Percentiles rank a stretch among this genome's conserved stretches.
phyloP scores from a whole-genome alignment of 2,888 invertebrate genomes.

The Nezara viridula region DNA sequence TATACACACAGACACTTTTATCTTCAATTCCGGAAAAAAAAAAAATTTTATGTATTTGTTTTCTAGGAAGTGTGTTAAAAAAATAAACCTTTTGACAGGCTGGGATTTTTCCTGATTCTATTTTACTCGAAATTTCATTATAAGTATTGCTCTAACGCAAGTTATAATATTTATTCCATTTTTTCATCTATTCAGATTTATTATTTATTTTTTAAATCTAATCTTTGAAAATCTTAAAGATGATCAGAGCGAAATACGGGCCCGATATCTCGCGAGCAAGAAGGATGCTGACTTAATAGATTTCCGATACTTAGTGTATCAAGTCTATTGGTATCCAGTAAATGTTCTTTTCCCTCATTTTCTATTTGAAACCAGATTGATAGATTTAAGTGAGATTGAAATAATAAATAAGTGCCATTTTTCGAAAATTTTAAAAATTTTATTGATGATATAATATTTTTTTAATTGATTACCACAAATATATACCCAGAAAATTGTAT shows the following conservation, averaged over 20 bases:
- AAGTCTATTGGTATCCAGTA: constrained; percentile 18
- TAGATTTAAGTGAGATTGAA: neutral
- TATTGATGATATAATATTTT: too few species aligned
- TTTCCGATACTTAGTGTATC: constrained; percentile 21
- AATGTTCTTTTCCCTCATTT: constrained; percentile 16
- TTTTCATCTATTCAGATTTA: neutral
- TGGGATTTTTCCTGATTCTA: neutral
- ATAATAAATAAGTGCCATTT: too few species aligned
- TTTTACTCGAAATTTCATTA: neutral
- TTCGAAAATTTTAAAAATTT: too few species aligned
- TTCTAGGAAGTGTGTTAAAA: too few species aligned
- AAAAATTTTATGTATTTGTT: neutral
- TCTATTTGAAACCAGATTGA: neutral
- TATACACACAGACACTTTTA: neutral
- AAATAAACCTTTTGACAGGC: too few species aligned
- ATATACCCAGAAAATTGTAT: too few species aligned
- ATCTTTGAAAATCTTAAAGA: neutral
- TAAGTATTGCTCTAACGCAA: too few species aligned
- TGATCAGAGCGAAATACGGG: constrained; percentile 1
- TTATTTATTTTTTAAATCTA: neutral
- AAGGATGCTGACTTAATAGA: constrained; percentile 21
- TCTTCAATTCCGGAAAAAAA: too few species aligned
- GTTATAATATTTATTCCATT: neutral
- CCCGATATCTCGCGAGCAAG: neutral
- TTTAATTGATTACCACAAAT: too few species aligned